Evolutionary conservation across 2,888 invertebrate genomes (phyloP).

Genomic region (Trissoscelio sp.): DNA sequence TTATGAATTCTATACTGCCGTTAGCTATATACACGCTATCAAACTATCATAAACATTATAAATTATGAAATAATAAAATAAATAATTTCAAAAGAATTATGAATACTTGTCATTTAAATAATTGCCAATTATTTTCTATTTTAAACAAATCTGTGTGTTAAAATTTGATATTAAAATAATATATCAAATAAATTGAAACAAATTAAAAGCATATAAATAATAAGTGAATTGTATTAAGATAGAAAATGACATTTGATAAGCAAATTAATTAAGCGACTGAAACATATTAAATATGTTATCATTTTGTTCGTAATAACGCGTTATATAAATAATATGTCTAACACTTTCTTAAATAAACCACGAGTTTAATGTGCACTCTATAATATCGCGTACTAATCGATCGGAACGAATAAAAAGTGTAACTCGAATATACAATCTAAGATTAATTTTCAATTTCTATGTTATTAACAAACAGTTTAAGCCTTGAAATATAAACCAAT

Average conservation of each 20-base stretch:
- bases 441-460: background rate
- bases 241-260: slow-evolving; percentile 19
- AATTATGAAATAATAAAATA: background rate
- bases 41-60: background rate
- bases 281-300: slow-evolving; percentile 13
- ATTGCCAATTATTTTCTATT: no score
- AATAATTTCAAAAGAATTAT: no score
- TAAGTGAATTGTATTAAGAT: slow-evolving; percentile 9
- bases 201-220: slow-evolving; percentile 29
- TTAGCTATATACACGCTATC: background rate
- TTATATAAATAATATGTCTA: slow-evolving; percentile 15
- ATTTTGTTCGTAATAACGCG: background rate
- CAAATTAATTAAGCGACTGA: slow-evolving; percentile 16
- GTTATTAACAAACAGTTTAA: no score
- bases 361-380: slow-evolving; percentile 9
- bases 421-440: background rate
- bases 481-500: no score
- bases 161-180: no score
- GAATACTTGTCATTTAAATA: no score
- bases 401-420: slow-evolving; percentile 12
- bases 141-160: no score
- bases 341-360: slow-evolving; percentile 1
- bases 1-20: background rate
- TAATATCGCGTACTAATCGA: background rate
- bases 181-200: background rate